These are phyloP conservation scores for Varanus komodoensis DNA, from an alignment of 2,113 vertebrate genomes.

Conservation along the genomic window DNA sequence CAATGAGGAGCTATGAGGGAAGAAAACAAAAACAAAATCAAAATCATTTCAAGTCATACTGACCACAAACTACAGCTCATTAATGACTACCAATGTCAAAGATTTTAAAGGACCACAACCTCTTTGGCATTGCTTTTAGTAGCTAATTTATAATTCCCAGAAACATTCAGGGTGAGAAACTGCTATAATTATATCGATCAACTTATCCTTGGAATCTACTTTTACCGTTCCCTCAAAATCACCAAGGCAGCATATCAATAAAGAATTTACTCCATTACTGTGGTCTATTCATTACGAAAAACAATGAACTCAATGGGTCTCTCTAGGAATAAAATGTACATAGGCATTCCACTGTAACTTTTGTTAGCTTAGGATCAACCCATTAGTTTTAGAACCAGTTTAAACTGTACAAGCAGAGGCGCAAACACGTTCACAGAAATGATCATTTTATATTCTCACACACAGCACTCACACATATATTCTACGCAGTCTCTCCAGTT, in stretches of 20 bases:
- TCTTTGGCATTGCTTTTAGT: slow-evolving; percentile 53
- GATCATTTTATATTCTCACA: neutral
- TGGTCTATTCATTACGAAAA: neutral
- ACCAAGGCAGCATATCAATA: neutral
- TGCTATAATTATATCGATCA: neutral
- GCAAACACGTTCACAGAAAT: neutral
- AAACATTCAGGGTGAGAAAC: neutral
- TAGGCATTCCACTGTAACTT: neutral
- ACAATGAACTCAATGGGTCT: neutral
- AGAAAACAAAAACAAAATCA: slow-evolving; percentile 16
- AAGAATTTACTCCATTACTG: neutral
- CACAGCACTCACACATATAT: neutral
- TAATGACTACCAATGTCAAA: slow-evolving; percentile 33
- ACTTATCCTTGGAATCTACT: slow-evolving; percentile 42
- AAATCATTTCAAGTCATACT: slow-evolving; percentile 46
- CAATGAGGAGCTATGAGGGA: slow-evolving; percentile 86
- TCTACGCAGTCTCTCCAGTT: neutral
- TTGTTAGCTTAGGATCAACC: neutral
- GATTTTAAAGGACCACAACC: slow-evolving; percentile 41
- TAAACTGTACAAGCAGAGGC: neutral
- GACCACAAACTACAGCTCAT: slow-evolving; percentile 50
- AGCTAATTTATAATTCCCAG: slow-evolving; percentile 54
- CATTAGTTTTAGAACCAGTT: neutral
- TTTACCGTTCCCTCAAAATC: neutral
- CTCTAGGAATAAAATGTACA: neutral